phyloP scores from a whole-genome alignment of 2,888 invertebrate species.

The Cantharis rustica region DNA sequence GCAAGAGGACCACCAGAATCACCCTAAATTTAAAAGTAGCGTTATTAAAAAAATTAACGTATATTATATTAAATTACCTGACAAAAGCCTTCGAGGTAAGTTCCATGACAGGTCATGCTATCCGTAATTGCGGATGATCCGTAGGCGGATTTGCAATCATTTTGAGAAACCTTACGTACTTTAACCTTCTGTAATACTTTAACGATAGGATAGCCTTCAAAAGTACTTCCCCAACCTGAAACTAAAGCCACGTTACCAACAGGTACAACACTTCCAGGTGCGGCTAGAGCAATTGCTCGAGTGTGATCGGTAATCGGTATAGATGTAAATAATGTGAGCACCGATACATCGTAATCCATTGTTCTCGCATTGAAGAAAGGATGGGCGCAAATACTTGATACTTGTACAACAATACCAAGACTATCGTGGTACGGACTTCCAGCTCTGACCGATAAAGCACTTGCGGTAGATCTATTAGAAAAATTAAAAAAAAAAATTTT shows the following conservation, averaged over 20 bases:
- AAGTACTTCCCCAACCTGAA: background rate
- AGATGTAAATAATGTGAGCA: background rate
- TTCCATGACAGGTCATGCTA: background rate
- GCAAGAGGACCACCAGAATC: slow-evolving; percentile 11
- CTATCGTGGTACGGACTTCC: background rate
- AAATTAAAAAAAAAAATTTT: no score
- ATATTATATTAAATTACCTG: background rate
- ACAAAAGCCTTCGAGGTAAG: background rate
- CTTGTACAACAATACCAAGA: background rate
- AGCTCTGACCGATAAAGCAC: background rate
- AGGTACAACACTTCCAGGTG: background rate
- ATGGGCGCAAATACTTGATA: background rate
- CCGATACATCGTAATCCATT: background rate
- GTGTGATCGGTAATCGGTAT: background rate
- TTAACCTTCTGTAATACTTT: background rate
- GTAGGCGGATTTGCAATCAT: background rate
- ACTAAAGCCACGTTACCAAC: background rate
- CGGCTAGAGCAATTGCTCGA: background rate
- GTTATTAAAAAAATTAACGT: background rate
- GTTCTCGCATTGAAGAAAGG: background rate
- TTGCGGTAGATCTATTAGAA: background rate
- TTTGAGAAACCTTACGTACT: background rate
- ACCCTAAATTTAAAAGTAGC: slow-evolving; percentile 2
- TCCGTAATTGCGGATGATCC: background rate
- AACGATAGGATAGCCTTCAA: no score